phyloP scores from a whole-genome alignment of 2,888 invertebrate genomes.

The Ceramica pisi region DNA sequence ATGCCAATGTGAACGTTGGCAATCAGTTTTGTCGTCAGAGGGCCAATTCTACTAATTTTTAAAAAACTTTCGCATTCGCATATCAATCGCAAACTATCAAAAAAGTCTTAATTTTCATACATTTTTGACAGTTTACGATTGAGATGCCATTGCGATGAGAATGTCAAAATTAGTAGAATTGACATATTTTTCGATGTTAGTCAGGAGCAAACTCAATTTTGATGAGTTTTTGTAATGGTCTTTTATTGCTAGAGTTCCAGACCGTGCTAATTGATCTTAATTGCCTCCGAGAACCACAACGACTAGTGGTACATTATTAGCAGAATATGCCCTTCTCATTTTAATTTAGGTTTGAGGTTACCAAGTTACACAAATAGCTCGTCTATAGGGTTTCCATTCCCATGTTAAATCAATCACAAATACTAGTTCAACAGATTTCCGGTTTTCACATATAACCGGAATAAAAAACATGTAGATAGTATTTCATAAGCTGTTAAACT shows the following conservation, averaged over 20 bases:
- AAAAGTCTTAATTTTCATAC: too few species aligned
- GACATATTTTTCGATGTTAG: too few species aligned
- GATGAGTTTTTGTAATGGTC: background rate
- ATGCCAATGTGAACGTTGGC: too few species aligned
- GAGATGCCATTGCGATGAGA: too few species aligned
- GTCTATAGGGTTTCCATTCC: too few species aligned
- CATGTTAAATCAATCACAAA: background rate
- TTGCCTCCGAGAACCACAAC: background rate
- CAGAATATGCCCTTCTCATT: too few species aligned
- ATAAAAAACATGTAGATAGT: background rate
- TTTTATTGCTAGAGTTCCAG: constrained; percentile 2
- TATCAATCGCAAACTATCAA: too few species aligned
- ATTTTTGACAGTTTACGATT: too few species aligned
- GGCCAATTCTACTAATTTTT: too few species aligned
- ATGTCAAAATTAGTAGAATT: too few species aligned
- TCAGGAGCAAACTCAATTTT: background rate
- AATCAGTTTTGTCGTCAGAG: too few species aligned
- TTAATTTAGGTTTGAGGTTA: background rate
- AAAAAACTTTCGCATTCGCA: too few species aligned
- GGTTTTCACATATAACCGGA: background rate
- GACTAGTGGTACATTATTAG: background rate
- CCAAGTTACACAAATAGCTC: background rate
- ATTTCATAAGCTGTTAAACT: constrained; percentile 44
- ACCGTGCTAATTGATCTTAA: background rate
- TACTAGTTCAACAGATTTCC: background rate